Base-by-base conservation (phyloP, 2,797 vertebrate genomes). In the Siniperca scherzeri region DNA sequence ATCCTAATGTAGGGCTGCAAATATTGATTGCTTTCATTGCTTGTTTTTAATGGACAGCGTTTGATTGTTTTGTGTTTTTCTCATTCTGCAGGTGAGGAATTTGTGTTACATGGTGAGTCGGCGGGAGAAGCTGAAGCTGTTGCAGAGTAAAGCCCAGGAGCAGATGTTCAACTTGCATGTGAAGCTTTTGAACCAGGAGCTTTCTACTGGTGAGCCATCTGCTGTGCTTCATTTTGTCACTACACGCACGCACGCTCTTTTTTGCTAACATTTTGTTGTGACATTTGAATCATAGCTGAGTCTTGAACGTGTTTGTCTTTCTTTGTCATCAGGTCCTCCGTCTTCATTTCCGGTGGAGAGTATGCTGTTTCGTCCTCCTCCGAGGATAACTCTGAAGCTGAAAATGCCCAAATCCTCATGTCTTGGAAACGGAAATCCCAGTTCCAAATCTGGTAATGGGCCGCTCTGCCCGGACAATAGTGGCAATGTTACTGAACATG, bases 31-130 rank as follows among this genome's bases (percentile, higher is more conserved):
- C 25, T 25, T 11, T 50, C 46, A 50, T 52, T 36, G 14, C 1
- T 36, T 42, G 9, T 72, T 53, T 48, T 48, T 27, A 19, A 25
- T 8, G 21, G 14, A 21, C 5, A 19, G 46, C 22, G 22, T 25
- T 61, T 48, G 42, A 16, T n/a, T 22, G 13, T 22, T 44, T 11
- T 5, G 3, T 6, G 30, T 27, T 13, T 2, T 38, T 57, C 59
- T 44, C 69, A 14, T 53, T 44, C 78, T 66, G 0, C 88, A 99
- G 99, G 99, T 99, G 87, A 97, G 99, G 89, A 99, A 99, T 89
- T 90, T 99, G 89, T 99, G 99, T 90, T 99, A 99, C 95, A 99
- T 99, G 99, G 99, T 99, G 92, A 98, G 97, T 93, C 97, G 99
- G 30, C 95, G 98, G 90, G 99, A 99, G 94, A 99, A 99, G 87